A percentile compares a stretch with the other conserved stretches of the same genome.
These are phyloP conservation scores for Malurus cyaneus DNA, from an alignment of 2,113 vertebrate species.

Conservation along the genomic window DNA sequence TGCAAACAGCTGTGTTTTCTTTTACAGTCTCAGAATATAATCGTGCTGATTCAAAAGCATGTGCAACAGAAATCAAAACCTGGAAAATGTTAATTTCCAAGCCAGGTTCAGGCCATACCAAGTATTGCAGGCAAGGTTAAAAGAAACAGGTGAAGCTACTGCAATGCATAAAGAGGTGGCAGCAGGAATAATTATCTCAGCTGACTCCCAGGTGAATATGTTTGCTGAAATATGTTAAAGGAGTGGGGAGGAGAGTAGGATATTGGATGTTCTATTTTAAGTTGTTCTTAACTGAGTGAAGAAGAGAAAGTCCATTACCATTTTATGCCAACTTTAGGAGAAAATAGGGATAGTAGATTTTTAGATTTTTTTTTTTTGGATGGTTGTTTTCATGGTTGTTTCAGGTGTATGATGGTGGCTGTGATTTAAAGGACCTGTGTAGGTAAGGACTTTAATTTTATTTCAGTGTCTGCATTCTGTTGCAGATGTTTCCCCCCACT, in stretches of 20 bases:
- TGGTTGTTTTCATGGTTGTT: not conserved
- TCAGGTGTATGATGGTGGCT: not conserved
- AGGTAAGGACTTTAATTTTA: not conserved
- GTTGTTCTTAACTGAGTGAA: not conserved
- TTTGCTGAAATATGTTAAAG: not conserved
- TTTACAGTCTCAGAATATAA: not conserved
- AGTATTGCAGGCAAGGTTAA: not conserved
- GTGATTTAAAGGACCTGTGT: not conserved
- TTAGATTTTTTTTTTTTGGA: not conserved
- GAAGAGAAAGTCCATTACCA: fast-evolving
- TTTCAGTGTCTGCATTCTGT: not conserved
- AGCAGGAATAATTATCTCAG: not conserved
- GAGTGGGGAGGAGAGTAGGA: not conserved
- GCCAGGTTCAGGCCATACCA: not conserved
- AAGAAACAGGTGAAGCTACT: not conserved
- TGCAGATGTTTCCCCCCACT: fast-evolving
- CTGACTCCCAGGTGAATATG: not conserved
- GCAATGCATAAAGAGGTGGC: not conserved
- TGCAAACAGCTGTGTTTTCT: not conserved
- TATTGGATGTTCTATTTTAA: not conserved
- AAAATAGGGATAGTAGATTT: not conserved
- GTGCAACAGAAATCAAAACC: not conserved
- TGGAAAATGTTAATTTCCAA: not conserved
- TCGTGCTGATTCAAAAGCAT: not conserved
- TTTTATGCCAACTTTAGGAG: not conserved